A percentile compares a stretch with the other conserved stretches of the same genome.
Evolutionary conservation across 2,113 vertebrate species (phyloP).

Genomic region (Syngnathoides biaculeatus): DNA sequence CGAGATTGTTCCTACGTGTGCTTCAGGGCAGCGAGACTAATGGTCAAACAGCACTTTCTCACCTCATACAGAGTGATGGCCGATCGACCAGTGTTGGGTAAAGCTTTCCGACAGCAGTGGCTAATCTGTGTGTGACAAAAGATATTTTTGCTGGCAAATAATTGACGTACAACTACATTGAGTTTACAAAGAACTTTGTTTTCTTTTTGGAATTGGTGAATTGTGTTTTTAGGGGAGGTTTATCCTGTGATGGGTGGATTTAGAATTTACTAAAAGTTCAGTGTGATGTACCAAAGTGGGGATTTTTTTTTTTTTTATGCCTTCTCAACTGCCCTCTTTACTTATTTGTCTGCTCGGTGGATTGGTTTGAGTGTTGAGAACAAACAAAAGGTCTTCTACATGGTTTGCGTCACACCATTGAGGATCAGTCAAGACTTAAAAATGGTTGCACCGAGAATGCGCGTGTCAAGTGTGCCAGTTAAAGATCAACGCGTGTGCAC

Average conservation of each 20-base stretch:
- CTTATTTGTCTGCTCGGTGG: slow-evolving; percentile 2
- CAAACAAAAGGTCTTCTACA: background rate
- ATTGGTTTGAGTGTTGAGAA: slow-evolving; percentile 5
- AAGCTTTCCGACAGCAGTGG: slow-evolving; percentile 72
- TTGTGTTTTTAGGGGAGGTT: background rate
- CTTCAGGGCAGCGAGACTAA: slow-evolving; percentile 48
- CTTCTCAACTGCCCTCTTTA: slow-evolving; percentile 2
- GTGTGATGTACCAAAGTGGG: background rate
- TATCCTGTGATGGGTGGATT: background rate
- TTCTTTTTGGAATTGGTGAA: slow-evolving; percentile 18
- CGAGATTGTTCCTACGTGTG: slow-evolving; percentile 40
- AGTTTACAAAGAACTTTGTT: slow-evolving; percentile 40
- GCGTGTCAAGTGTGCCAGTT: background rate
- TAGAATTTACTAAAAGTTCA: background rate
- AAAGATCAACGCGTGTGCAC: background rate
- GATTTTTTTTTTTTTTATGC: background rate
- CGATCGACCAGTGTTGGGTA: slow-evolving; percentile 72
- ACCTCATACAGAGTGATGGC: slow-evolving; percentile 70
- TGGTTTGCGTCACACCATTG: background rate
- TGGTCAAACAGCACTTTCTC: slow-evolving; percentile 68
- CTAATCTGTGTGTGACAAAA: slow-evolving; percentile 74
- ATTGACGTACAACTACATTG: slow-evolving; percentile 60
- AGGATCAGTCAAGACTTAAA: background rate
- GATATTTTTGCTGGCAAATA: slow-evolving; percentile 72
- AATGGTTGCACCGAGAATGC: background rate